Conservation (phyloP, 2,888 invertebrate species). For the Dicyrtomina minuta region DNA sequence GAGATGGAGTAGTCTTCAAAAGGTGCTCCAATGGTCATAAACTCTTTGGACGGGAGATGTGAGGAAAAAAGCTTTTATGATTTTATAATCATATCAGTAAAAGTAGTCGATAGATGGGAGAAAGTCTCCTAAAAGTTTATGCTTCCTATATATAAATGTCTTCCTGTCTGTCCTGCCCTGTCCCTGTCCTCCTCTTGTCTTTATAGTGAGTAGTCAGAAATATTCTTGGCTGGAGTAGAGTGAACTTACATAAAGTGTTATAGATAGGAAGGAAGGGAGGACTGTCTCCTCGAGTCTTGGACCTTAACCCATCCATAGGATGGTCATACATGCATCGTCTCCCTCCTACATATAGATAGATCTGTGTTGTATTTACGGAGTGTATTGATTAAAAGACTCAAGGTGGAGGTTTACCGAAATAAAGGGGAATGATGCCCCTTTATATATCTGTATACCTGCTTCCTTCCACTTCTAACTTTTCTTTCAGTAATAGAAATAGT, state of each 20-base stretch:
- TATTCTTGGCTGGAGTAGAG: background rate
- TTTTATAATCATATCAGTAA: no score
- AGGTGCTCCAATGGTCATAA: no score
- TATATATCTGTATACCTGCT: constrained; percentile 7
- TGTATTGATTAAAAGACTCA: constrained; percentile 26
- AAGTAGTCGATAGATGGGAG: no score
- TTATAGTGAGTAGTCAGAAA: background rate
- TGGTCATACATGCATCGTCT: no score
- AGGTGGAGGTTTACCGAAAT: constrained; percentile 24
- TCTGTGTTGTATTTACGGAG: constrained; percentile 26
- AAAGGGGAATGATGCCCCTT: constrained; percentile 21
- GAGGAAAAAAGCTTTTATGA: no score
- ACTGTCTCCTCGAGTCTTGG: background rate
- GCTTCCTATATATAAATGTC: no score
- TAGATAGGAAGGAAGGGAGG: background rate
- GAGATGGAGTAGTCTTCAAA: no score
- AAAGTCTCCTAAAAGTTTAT: no score
- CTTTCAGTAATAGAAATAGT: constrained; percentile 15
- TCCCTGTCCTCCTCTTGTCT: no score
- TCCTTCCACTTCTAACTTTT: background rate
- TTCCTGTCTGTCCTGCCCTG: no score
- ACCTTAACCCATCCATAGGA: no score
- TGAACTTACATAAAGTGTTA: background rate
- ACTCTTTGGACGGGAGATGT: no score
- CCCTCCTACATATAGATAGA: background rate